Percentiles rank a stretch among this genome's conserved stretches.
These are phyloP conservation scores for Eucera pruinosa DNA, from an alignment of 2,888 invertebrate genomes.

Conservation along the genomic window DNA sequence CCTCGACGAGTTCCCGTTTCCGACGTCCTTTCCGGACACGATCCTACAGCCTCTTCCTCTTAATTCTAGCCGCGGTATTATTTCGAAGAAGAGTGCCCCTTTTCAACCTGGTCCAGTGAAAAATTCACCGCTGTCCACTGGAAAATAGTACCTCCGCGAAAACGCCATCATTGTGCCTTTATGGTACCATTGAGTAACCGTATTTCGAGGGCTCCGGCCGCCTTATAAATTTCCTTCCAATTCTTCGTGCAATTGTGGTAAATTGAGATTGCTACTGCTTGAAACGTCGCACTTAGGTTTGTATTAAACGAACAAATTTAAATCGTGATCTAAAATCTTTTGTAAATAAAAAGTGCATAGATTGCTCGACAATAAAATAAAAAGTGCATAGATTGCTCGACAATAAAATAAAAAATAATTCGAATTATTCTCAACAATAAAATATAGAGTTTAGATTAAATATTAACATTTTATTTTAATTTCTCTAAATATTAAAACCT, in stretches of 20 bases:
- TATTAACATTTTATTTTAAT: too few relatives aligned
- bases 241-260: neutral
- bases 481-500: too few relatives aligned
- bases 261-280: too few relatives aligned
- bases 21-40: slow-evolving; percentile 43
- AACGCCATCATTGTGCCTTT: slow-evolving; percentile 4
- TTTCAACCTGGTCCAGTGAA: neutral
- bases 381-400: too few relatives aligned
- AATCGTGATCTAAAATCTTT: too few relatives aligned
- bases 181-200: neutral
- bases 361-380: too few relatives aligned
- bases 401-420: too few relatives aligned
- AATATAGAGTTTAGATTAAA: too few relatives aligned
- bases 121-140: neutral
- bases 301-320: too few relatives aligned
- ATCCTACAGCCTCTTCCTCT: slow-evolving; percentile 3
- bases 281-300: too few relatives aligned
- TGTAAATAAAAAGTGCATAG: too few relatives aligned
- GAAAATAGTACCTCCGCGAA: neutral
- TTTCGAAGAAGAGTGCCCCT: neutral
- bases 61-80: slow-evolving; percentile 11
- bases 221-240: neutral
- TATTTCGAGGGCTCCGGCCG: neutral
- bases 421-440: too few relatives aligned
- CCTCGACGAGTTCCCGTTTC: slow-evolving; percentile 47